Evolutionary conservation across 2,113 vertebrate species (phyloP).

Genomic region (Actenoides hombroni): DNA sequence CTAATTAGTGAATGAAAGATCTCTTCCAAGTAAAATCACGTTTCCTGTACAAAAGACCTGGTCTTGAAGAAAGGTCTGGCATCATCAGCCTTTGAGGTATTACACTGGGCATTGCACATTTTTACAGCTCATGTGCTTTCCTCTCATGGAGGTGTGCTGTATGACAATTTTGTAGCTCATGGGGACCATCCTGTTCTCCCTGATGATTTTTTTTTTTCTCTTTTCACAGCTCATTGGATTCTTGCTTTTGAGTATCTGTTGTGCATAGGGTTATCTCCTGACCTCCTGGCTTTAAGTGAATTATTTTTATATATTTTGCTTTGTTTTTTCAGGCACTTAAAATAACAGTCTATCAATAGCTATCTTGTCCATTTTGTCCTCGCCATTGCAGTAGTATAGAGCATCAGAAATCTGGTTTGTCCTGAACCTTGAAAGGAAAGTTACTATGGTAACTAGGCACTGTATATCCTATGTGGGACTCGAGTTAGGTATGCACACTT

Average conservation of each 20-base stretch:
- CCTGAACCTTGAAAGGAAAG: background rate
- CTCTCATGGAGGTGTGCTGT: background rate
- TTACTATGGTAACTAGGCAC: background rate
- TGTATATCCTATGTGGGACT: background rate
- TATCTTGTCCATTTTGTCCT: background rate
- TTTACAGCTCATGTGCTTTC: background rate
- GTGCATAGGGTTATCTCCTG: background rate
- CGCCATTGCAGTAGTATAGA: background rate
- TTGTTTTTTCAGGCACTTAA: background rate
- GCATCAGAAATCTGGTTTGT: background rate
- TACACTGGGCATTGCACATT: background rate
- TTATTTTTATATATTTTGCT: background rate
- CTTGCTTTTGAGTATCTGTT: background rate
- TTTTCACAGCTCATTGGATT: background rate
- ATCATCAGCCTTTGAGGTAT: background rate
- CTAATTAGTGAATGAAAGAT: background rate
- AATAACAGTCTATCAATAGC: background rate
- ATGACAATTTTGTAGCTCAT: background rate
- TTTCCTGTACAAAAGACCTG: background rate
- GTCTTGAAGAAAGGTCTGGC: background rate
- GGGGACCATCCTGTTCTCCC: background rate
- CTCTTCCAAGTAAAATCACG: background rate
- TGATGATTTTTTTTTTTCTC: background rate
- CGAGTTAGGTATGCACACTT: background rate
- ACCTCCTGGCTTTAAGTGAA: background rate